Base-by-base conservation (phyloP, 2,113 vertebrate genomes). In the Puntigrus tetrazona region DNA sequence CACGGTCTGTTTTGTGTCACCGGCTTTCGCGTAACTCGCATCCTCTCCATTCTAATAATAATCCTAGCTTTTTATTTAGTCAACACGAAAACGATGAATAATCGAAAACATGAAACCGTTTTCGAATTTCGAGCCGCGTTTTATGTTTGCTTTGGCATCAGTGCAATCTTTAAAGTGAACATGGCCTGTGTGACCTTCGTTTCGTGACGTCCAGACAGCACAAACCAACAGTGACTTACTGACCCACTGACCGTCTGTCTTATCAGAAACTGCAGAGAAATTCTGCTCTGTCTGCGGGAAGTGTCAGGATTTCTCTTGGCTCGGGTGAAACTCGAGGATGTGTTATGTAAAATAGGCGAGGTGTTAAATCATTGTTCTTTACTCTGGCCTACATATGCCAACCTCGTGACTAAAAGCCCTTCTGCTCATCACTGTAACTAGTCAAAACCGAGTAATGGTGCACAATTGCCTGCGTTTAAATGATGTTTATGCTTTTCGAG, bases 241-340 rank as follows among this genome's bases (percentile, higher is more conserved):
- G 82, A 89, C 86, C 87, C 59, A 86, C 52, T 91, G 79, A 86
- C 79, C n/a, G n/a, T n/a, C 79, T 2, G 20, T 78, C 75, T 57
- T 59, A 57, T 78, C 75, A n/a, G 50, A 57, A 78, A 36, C 50
- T 36, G 38, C 18, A 16, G 34, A 14, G 22, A 25, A 18, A 41
- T 78, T 78, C 3, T 55, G 18, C 55, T 77, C 25, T 47, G 5
- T 47, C 16, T 22, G 45, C 8, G 16, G 2, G 45, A 76, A 52
- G 18, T 22, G 55, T 16, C 72, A 69, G 7, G 8, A 18, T 2
- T 25, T 63, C 47, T 27, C 43, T 4, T n/a, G 3, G 4, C 36
- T 36, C 9, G 52, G 34, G 52, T 29, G 55, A 57, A 7, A 43
- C 61, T 18, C 5, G 25, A 36, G 6, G 18, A 22, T 61, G 69